Evolutionary conservation across 2,797 vertebrate species (phyloP).

Genomic region (Garrulus glandarius): DNA sequence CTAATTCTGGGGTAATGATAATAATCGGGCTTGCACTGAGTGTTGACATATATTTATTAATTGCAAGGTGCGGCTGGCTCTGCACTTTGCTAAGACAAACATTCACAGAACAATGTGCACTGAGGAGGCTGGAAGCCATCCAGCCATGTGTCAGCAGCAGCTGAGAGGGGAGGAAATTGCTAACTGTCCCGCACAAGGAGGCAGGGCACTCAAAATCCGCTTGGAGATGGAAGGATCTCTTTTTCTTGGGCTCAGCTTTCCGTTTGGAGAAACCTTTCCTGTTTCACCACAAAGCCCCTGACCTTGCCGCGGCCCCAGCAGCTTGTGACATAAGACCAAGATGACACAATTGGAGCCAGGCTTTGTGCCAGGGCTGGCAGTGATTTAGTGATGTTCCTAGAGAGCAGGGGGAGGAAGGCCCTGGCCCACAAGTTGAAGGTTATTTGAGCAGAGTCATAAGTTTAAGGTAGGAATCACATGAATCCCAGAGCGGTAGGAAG

Average conservation of each 20-base stretch:
- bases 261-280: not conserved
- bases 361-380: not conserved
- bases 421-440: not conserved
- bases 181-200: not conserved
- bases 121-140: constrained; percentile 56
- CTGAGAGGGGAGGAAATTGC: constrained; percentile 53
- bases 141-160: constrained; percentile 59
- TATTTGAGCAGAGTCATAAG: constrained; percentile 18
- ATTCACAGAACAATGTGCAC: constrained; percentile 47
- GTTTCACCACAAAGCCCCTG: not conserved
- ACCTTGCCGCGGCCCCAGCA: rapidly evolving
- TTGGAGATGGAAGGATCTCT: not conserved
- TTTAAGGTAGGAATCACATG: not conserved
- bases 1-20: constrained; percentile 54
- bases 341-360: constrained; percentile 24
- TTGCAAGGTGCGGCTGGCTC: constrained; percentile 68
- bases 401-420: constrained; percentile 29
- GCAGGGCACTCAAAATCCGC: not conserved
- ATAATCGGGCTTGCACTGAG: constrained; percentile 40
- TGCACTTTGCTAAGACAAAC: constrained; percentile 66
- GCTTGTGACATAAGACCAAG: not conserved
- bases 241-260: not conserved
- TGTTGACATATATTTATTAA: constrained; percentile 75
- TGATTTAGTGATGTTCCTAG: constrained; percentile 41
- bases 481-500: not conserved